Conservation (phyloP, 2,888 invertebrate genomes). For the Hirtodrosophila trivittata region DNA sequence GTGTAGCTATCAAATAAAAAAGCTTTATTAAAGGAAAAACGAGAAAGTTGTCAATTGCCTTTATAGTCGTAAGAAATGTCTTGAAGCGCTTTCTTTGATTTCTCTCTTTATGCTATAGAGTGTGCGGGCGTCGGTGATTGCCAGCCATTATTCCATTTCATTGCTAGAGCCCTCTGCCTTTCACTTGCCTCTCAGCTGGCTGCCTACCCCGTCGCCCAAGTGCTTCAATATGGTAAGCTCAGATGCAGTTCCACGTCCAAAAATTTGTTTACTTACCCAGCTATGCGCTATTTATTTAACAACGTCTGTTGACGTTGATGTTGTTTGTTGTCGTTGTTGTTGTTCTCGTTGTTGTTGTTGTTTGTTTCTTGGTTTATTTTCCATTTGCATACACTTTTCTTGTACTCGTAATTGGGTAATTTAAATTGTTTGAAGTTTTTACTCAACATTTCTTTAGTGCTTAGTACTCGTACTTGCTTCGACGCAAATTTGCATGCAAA, state of each 20-base stretch:
- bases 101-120: constrained; percentile 21
- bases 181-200: no score
- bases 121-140: constrained; percentile 8
- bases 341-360: constrained; percentile 17
- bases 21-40: no score
- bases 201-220: no score
- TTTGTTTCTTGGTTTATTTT: constrained; percentile 41
- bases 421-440: constrained; percentile 48
- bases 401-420: constrained; percentile 57
- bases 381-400: constrained; percentile 51
- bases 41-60: no score
- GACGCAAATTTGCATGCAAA: not conserved
- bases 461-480: not conserved
- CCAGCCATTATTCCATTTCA: constrained; percentile 13
- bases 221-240: constrained; percentile 32
- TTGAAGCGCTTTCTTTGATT: no score
- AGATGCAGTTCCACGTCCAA: constrained; percentile 44
- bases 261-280: constrained; percentile 30
- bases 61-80: no score
- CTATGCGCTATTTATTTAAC: constrained; percentile 51
- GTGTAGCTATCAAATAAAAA: not conserved
- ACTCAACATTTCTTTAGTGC: constrained; percentile 23
- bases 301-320: constrained; percentile 47
- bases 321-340: constrained; percentile 19
- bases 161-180: constrained; percentile 8